phyloP scores from a whole-genome alignment of 2,888 invertebrate species.

The Sinopyrophorus schimmeli region DNA sequence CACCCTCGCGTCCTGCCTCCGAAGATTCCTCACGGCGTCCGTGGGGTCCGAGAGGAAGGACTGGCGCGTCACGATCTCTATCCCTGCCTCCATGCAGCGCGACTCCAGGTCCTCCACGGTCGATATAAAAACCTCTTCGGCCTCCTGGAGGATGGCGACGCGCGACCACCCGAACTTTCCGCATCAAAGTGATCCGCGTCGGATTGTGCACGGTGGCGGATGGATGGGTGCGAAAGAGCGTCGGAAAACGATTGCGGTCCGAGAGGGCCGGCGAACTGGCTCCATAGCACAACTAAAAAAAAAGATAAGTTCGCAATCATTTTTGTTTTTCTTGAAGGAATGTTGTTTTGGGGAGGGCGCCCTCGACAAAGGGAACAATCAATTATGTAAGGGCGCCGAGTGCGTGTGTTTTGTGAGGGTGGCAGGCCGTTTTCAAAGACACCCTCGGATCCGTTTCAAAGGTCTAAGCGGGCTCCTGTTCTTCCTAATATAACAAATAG shows the following conservation, averaged over 20 bases:
- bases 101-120: constrained; percentile 97
- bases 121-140: constrained; percentile 88
- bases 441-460: too few relatives aligned
- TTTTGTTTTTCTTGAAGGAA: too few relatives aligned
- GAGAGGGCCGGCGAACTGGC: constrained; percentile 98
- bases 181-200: constrained; percentile 92
- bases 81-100: constrained; percentile 86
- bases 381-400: too few relatives aligned
- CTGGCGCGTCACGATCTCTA: constrained; percentile 95
- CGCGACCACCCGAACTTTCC: constrained; percentile 97
- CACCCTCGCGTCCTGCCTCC: constrained; percentile 95
- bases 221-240: constrained; percentile 97
- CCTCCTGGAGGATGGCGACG: constrained; percentile 96
- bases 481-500: too few relatives aligned
- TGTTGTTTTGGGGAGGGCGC: too few relatives aligned
- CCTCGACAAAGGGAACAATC: too few relatives aligned
- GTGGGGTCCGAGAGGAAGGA: constrained; percentile 96
- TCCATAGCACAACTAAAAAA: constrained; percentile 91
- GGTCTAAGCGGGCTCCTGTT: too few relatives aligned
- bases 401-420: too few relatives aligned
- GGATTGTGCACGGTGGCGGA: constrained; percentile 99
- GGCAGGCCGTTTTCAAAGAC: too few relatives aligned
- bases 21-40: constrained; percentile 92
- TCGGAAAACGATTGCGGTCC: constrained; percentile 95
- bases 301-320: too few relatives aligned